phyloP scores from a whole-genome alignment of 2,797 vertebrate genomes.

The Typhlichthys subterraneus region DNA sequence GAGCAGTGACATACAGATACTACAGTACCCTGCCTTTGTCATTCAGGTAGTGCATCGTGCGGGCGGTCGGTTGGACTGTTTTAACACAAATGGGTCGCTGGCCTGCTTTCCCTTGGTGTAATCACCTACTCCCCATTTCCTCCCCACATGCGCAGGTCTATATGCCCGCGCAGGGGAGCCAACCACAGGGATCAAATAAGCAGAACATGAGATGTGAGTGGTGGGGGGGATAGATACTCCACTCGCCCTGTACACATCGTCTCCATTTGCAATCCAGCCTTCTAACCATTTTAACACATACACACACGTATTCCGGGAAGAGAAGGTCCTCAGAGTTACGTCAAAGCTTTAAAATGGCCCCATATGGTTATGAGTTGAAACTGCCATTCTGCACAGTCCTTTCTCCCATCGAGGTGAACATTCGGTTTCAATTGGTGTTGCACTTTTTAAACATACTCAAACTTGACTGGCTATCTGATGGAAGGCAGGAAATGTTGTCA shows the following conservation, averaged over 20 bases:
- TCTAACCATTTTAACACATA: background rate
- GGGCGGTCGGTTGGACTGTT: background rate
- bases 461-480: too few relatives aligned
- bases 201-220: slow-evolving; percentile 51
- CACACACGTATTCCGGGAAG: background rate
- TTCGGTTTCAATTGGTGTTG: too few relatives aligned
- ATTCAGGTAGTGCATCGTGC: background rate
- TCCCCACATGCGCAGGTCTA: slow-evolving; percentile 32
- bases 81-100: background rate
- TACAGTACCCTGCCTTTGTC: background rate
- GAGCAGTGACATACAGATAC: background rate
- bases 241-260: slow-evolving; percentile 40
- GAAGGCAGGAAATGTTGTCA: too few relatives aligned
- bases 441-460: too few relatives aligned
- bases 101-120: slow-evolving; percentile 45
- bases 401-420: too few relatives aligned
- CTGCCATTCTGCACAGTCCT: too few relatives aligned
- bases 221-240: slow-evolving; percentile 60
- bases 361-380: too few relatives aligned
- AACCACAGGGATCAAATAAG: slow-evolving; percentile 58
- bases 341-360: background rate
- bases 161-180: slow-evolving; percentile 20
- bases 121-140: slow-evolving; percentile 53
- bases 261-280: slow-evolving; percentile 50
- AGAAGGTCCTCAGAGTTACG: background rate